Evolutionary conservation across 2,888 invertebrate genomes (phyloP).

Genomic region (Agrochola litura): DNA sequence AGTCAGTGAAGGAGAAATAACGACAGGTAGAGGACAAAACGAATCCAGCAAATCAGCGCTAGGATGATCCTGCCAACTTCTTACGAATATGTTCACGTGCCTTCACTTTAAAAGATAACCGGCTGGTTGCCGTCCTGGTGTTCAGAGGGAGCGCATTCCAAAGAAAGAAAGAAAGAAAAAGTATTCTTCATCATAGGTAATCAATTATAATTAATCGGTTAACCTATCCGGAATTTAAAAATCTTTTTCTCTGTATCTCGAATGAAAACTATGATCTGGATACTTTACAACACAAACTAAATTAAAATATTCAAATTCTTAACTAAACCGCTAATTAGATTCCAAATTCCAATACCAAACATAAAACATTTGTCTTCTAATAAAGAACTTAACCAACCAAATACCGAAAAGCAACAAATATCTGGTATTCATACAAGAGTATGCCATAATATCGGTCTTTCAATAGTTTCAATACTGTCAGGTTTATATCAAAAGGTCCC

Average conservation of each 20-base stretch:
- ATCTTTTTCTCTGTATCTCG: not conserved
- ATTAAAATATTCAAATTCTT: not conserved
- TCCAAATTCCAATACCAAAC: constrained; percentile 14
- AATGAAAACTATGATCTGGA: not conserved
- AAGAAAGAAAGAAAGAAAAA: too few species aligned
- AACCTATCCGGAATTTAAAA: not conserved
- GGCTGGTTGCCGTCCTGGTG: too few species aligned
- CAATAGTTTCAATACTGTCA: not conserved
- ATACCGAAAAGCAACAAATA: constrained; percentile 12
- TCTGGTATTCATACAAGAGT: constrained; percentile 22
- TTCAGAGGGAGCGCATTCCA: too few species aligned
- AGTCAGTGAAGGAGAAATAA: too few species aligned
- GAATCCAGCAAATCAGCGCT: too few species aligned
- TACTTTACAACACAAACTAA: not conserved
- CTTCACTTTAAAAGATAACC: too few species aligned
- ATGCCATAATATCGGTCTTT: constrained; percentile 10
- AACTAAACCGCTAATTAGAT: constrained; percentile 20
- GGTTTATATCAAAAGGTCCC: not conserved
- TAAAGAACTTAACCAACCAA: not conserved
- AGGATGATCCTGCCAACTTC: too few species aligned
- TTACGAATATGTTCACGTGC: too few species aligned
- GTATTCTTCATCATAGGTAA: not conserved
- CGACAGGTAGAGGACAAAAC: too few species aligned
- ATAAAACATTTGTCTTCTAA: constrained; percentile 9
- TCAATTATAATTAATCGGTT: not conserved